Percentiles rank a stretch among this genome's conserved stretches.
phyloP scores from a whole-genome alignment of 2,797 vertebrate species.

The Echiichthys vipera region DNA sequence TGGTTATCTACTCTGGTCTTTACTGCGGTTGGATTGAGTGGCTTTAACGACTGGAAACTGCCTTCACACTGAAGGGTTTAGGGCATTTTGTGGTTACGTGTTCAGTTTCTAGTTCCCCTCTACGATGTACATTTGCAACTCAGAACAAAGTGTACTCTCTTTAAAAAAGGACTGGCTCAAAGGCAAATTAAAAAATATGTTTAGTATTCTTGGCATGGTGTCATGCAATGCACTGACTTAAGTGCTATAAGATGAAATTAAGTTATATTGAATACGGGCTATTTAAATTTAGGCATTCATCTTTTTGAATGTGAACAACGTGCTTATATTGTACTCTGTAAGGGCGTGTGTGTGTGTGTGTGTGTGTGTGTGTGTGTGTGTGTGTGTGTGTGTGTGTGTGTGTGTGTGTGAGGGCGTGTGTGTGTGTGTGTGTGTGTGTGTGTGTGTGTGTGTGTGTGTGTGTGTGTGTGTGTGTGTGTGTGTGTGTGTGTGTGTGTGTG shows the following conservation, averaged over 20 bases:
- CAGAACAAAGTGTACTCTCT: conserved; percentile 51
- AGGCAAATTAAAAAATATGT: conserved; percentile 5
- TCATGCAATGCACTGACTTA: not conserved
- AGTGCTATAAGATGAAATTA: conserved; percentile 1
- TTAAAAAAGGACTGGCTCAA: not conserved
- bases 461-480: not conserved
- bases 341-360: too few relatives aligned
- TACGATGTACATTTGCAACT: conserved; percentile 12
- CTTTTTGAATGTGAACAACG: not conserved
- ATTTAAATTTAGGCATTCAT: not conserved
- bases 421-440: not conserved
- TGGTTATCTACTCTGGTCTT: conserved; percentile 4
- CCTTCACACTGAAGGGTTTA: conserved; percentile 22
- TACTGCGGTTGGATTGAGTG: not conserved
- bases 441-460: conserved; percentile 47
- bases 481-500: conserved; percentile 1
- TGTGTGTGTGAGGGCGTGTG: not conserved
- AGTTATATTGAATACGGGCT: not conserved
- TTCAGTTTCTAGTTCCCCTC: conserved; percentile 30
- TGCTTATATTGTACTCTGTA: not conserved
- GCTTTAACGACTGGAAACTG: conserved; percentile 38
- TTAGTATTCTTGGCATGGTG: not conserved
- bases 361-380: too few relatives aligned
- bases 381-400: not conserved
- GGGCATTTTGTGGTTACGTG: conserved; percentile 28